Base-by-base conservation (phyloP, 2,888 invertebrate species). In the Orchesellides sinensis region DNA sequence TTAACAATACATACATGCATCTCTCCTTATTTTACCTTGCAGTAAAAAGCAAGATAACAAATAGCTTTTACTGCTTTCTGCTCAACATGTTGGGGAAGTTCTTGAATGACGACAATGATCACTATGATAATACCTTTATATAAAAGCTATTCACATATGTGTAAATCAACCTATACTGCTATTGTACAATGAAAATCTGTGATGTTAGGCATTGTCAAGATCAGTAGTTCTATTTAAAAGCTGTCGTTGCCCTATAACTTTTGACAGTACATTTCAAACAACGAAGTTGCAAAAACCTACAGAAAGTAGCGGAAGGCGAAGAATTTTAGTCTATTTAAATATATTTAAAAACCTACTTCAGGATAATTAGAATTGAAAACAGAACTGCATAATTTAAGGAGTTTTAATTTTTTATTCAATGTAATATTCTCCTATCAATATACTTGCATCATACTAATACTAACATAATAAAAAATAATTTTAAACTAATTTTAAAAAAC, bases 31-130 rank as follows among this genome's bases (percentile, higher is more conserved):
- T 29, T 25, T 63, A 29, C 45, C 81, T 74, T 81, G 45, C 82
- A 75, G 82, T 82, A 74, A 82, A 69, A 75, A 75, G 65, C 81
- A 75, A 45, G 68, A 47, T 49, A 27, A 32, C 63, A 47, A n/a
- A n/a, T n/a, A n/a, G n/a, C n/a, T n/a, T n/a, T n/a, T n/a, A n/a
- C n/a, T n/a, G 45, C 19, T 29, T 40, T n/a, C 59, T 63, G 8
- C 35, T 63, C 63, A 40, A 40, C 63, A 40, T 63, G 47, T 63
- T 23, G 63, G 59, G 32, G 35, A 45, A 61, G 21, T 17, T 8
- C 12, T 21, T 40, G 63, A 40, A 23, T 63, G 63, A 63, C 19
- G 59, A 59, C 59, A 12, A n/a, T 52, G 52, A 2, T 10, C 17
- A 23, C 12, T 35, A 40, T 40, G 63, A 63, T 35, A 40, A 2